Percentiles rank a stretch among this genome's conserved stretches.
phyloP scores from a whole-genome alignment of 2,888 invertebrate species.

The Glyphotaelius pellucidus region DNA sequence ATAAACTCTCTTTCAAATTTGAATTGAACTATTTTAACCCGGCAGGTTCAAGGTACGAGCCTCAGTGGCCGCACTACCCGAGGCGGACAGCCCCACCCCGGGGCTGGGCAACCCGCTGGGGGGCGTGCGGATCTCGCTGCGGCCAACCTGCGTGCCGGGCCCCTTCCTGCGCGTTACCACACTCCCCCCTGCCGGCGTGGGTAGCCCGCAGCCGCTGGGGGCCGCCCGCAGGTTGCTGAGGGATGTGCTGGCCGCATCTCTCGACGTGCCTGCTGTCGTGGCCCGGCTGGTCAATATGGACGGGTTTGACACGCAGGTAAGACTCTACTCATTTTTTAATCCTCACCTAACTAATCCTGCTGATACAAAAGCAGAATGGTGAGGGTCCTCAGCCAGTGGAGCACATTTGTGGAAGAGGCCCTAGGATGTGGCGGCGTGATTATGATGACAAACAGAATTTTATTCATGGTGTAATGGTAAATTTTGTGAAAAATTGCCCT shows the following conservation, averaged over 20 bases:
- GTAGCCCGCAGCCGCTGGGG: conserved; percentile 73
- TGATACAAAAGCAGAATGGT: no score
- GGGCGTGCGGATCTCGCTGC: conserved; percentile 74
- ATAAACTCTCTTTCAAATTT: no score
- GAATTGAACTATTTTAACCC: neutral
- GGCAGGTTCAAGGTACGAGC: conserved; percentile 77
- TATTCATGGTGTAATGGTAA: no score
- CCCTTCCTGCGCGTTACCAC: conserved; percentile 71
- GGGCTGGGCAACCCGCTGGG: conserved; percentile 29
- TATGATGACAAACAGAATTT: no score
- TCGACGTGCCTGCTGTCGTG: conserved; percentile 71
- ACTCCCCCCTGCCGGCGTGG: conserved; percentile 73
- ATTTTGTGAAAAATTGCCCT: no score
- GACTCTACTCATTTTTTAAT: neutral
- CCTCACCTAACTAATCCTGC: neutral
- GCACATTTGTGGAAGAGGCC: no score
- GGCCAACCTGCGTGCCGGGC: conserved; percentile 73
- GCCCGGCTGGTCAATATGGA: conserved; percentile 65
- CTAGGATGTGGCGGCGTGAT: no score
- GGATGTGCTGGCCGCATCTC: conserved; percentile 72
- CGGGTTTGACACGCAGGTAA: conserved; percentile 63
- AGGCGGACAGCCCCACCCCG: conserved; percentile 60
- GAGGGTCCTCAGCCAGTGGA: no score
- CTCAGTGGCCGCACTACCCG: conserved; percentile 64
- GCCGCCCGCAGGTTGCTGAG: conserved; percentile 73